Conservation (phyloP, 2,113 vertebrate genomes). For the Pomatorhinus ruficollis region DNA sequence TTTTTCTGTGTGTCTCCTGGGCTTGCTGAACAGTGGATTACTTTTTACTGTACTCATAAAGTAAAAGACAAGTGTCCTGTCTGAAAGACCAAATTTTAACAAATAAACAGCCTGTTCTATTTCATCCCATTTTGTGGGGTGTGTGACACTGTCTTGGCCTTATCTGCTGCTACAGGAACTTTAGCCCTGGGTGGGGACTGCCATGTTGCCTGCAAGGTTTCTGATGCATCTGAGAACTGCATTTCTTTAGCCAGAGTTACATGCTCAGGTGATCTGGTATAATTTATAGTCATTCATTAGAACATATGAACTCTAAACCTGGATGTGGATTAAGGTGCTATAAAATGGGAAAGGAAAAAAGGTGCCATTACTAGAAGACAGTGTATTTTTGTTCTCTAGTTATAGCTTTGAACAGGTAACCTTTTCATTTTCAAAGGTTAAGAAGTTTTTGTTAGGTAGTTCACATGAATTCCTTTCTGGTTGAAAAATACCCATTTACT, state of each 20-base stretch:
- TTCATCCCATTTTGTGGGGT: neutral
- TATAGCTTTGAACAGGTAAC: neutral
- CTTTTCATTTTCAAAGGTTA: neutral
- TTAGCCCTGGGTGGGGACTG: neutral
- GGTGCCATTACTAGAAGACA: neutral
- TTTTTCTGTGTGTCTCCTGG: neutral
- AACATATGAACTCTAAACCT: neutral
- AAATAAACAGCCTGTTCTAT: neutral
- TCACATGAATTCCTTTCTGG: neutral
- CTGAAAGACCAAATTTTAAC: neutral
- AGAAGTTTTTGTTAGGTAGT: neutral
- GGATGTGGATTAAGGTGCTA: neutral
- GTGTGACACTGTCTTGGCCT: neutral
- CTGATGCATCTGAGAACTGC: neutral
- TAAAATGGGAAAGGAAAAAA: neutral
- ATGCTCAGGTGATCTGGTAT: neutral
- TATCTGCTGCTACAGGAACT: neutral
- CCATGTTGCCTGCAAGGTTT: neutral
- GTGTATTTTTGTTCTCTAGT: neutral
- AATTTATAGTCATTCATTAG: neutral
- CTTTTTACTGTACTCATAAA: neutral
- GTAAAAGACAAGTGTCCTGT: neutral
- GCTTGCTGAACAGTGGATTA: neutral
- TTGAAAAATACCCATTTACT: neutral
- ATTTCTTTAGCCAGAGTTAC: slow-evolving; percentile 1